Evolutionary conservation across 1,140 invertebrate species (phyloP), one percentile per base, ranked within the genome.

Genomic region (Mesaphorura yosii): DNA sequence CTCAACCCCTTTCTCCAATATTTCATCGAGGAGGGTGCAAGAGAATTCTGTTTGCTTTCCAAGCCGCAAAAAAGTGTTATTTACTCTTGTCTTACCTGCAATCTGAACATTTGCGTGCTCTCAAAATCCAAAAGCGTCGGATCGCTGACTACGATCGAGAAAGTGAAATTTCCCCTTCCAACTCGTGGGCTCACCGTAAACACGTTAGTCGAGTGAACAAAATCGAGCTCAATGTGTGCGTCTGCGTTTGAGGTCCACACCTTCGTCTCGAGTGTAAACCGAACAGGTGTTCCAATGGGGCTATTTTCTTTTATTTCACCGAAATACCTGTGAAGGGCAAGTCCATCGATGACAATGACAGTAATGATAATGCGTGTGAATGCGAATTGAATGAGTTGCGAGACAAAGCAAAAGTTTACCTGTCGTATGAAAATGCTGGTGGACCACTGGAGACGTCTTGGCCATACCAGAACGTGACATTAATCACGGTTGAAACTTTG

Each of bases 141-240:
- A 67, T 92, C 84, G 58, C 87, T 78, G 3, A 93, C 86, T 63
- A 79, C 78, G 37, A 95, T 81, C 14, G 84, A 72, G 63, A 94
- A 89, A 54, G 80, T 79, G 3, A 83, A 78, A 55, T 79, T 77
- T 44, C 84, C 78, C 67, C 88, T 82, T 0, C 83, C 85, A n/a
- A 88, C 84, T n/a, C 78, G 78, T 0, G 89, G 89, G n/a, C 77
- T 75, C 46, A 92, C 82, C 67, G 89, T 84, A 67, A 93, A 93
- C 2, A 85, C 23, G 31, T 10, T 10, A 34, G 10, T 34, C n/a
- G 31, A 10, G n/a, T n/a, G 10, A 10, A 34, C n/a, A 25, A 57
- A 49, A 28, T 54, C 40, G 10, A 60, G 50, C 17, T 46, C 17
- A 42, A 59, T 51, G 54, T 58, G 63, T 63, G 69, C 79, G 27